These are phyloP conservation scores for Neodiprion pinetum DNA, from an alignment of 1,140 invertebrate species.

Conservation along the genomic window DNA sequence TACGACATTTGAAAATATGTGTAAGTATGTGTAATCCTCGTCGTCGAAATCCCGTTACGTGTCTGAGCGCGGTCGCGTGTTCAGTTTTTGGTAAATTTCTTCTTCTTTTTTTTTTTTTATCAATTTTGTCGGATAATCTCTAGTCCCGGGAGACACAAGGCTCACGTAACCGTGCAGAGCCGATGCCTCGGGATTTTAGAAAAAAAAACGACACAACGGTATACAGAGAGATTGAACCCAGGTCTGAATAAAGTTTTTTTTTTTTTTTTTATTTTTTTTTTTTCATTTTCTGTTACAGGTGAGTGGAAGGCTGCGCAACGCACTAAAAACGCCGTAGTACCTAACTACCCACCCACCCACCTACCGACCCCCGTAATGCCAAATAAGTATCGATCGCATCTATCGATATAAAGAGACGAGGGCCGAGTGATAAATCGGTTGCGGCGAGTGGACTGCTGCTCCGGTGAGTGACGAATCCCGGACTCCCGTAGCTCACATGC, in stretches of 20 bases:
- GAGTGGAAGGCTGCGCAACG: constrained; percentile 58
- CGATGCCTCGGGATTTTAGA: too few species aligned
- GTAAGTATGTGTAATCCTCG: too few species aligned
- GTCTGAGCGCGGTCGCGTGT: too few species aligned
- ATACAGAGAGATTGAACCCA: too few species aligned
- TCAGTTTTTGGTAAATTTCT: too few species aligned
- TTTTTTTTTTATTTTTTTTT: neutral
- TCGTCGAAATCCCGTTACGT: too few species aligned
- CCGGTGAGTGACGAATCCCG: constrained; percentile 62
- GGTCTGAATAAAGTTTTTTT: neutral
- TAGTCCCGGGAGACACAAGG: too few species aligned
- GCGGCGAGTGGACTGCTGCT: constrained; percentile 61
- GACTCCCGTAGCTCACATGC: constrained; percentile 58
- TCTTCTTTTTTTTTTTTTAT: too few species aligned
- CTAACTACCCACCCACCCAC: neutral
- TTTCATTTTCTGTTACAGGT: constrained; percentile 52
- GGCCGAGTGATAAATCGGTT: constrained; percentile 55
- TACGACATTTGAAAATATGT: too few species aligned
- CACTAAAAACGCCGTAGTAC: constrained; percentile 27
- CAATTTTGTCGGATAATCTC: too few species aligned
- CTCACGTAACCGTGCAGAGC: too few species aligned
- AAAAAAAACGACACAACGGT: too few species aligned
- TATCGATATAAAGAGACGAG: constrained; percentile 53
- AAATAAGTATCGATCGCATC: constrained; percentile 62
- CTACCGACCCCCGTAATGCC: constrained; percentile 60